Percentiles rank a stretch among this genome's conserved stretches.
Evolutionary conservation across 1,140 invertebrate genomes (phyloP).

Genomic region (Macrotrachela quadricornifera): DNA sequence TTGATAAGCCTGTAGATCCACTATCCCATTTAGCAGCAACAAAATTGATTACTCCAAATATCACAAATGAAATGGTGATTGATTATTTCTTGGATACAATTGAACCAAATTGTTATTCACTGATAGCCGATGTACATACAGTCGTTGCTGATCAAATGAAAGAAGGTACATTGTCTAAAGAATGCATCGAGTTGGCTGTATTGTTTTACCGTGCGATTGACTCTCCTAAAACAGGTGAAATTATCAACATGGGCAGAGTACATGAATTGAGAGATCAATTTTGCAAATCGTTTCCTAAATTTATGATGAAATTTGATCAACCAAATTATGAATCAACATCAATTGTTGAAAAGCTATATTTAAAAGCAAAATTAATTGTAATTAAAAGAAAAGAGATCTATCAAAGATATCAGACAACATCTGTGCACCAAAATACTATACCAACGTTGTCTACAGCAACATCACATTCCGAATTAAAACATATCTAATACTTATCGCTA

Average conservation of each 20-base stretch:
- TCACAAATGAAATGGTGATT: background rate
- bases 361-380: too few species aligned
- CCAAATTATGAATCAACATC: too few species aligned
- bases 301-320: background rate
- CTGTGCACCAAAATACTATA: too few species aligned
- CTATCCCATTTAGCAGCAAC: background rate
- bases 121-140: background rate
- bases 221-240: background rate
- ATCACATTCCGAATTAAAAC: too few species aligned
- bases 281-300: background rate
- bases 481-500: too few species aligned
- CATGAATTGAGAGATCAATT: background rate
- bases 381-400: too few species aligned
- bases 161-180: background rate
- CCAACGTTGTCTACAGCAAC: too few species aligned
- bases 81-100: background rate
- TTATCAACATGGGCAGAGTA: background rate
- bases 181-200: background rate
- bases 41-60: too few species aligned
- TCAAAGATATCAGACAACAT: too few species aligned
- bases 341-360: too few species aligned
- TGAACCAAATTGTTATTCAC: background rate
- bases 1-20: background rate
- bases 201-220: constrained; percentile 1
- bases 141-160: background rate